Evolutionary conservation across 2,888 invertebrate species (phyloP), one percentile per base, ranked within the genome.

Genomic region (Pseudeuparius sepicola): DNA sequence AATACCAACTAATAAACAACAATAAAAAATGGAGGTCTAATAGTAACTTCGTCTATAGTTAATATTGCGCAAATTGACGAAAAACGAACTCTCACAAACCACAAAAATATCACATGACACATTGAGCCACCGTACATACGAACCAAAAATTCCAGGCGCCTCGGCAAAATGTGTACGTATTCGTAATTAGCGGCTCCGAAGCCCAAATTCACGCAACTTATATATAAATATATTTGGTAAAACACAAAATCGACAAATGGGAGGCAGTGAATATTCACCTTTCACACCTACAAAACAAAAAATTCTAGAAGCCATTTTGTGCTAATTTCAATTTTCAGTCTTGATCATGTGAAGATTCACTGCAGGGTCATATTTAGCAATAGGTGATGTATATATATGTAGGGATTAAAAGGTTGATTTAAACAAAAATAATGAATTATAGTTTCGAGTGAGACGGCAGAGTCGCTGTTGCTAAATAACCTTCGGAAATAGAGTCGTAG

Each of bases 41-140:
- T n/a, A n/a, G n/a, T n/a, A n/a, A n/a, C n/a, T n/a, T n/a, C n/a
- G n/a, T n/a, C n/a, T n/a, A n/a, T n/a, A n/a, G n/a, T n/a, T n/a
- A n/a, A n/a, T n/a, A 6, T 20, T n/a, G 43, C 31, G 11, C 34
- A 35, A 37, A 41, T 33, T 36, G 31, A 39, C 41, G 42, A 39
- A 30, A 47, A 44, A 40, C 31, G 36, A 46, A 50, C 43, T 51
- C 52, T 50, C 60, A 59, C 59, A 59, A 60, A 61, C 60, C 61
- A 60, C 58, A 61, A 61, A 43, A 61, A 62, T 62, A 62, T 62
- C 62, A 62, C 62, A 61, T 59, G 58, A 60, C 60, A 61, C 59
- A 59, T 61, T 61, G 62, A 62, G 62, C 62, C 61, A 57, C 55
- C 20, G n/a, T n/a, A n/a, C n/a, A n/a, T n/a, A n/a, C n/a, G n/a